A percentile compares a stretch with the other conserved stretches of the same genome.
phyloP scores from a whole-genome alignment of 2,113 vertebrate species.

The Brachyhypopomus gauderio region DNA sequence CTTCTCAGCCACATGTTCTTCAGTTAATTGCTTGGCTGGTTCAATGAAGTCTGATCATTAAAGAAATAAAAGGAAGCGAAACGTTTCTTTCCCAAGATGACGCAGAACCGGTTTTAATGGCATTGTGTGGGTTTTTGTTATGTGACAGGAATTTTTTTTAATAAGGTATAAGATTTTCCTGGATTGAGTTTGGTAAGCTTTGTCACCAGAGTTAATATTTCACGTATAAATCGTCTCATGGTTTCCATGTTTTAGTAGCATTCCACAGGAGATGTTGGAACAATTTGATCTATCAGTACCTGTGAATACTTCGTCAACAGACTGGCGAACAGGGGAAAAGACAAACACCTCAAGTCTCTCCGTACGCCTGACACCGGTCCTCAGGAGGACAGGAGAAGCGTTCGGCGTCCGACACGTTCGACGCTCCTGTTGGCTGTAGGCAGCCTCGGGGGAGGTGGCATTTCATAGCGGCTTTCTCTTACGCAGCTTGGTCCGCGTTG shows the following conservation, averaged over 20 bases:
- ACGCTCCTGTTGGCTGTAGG: not conserved
- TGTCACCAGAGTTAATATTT: conserved; percentile 62
- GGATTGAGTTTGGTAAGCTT: conserved; percentile 60
- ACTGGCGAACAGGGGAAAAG: not conserved
- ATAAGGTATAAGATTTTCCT: conserved; percentile 69
- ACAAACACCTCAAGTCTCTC: not conserved
- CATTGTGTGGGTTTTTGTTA: conserved; percentile 57
- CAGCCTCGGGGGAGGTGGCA: conserved; percentile 11
- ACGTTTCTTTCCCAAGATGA: conserved; percentile 70
- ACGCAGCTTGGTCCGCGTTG: conserved; percentile 42
- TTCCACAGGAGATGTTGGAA: not conserved
- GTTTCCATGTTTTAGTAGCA: conserved; percentile 50
- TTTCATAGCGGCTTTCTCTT: not conserved
- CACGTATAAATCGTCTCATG: conserved; percentile 58
- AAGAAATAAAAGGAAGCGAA: conserved; percentile 59
- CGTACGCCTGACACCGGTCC: conserved; percentile 1
- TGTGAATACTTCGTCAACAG: not conserved
- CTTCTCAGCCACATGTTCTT: conserved; percentile 71
- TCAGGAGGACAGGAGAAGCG: not conserved
- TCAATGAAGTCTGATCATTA: conserved; percentile 71
- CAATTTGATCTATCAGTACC: not conserved
- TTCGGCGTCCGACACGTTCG: not conserved
- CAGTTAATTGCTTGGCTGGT: conserved; percentile 71
- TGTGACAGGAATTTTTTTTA: conserved; percentile 69
- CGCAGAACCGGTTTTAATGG: conserved; percentile 74